Evolutionary conservation across 2,888 invertebrate species (phyloP), one percentile per base, ranked within the genome.

Genomic region (Dioctria rufipes): DNA sequence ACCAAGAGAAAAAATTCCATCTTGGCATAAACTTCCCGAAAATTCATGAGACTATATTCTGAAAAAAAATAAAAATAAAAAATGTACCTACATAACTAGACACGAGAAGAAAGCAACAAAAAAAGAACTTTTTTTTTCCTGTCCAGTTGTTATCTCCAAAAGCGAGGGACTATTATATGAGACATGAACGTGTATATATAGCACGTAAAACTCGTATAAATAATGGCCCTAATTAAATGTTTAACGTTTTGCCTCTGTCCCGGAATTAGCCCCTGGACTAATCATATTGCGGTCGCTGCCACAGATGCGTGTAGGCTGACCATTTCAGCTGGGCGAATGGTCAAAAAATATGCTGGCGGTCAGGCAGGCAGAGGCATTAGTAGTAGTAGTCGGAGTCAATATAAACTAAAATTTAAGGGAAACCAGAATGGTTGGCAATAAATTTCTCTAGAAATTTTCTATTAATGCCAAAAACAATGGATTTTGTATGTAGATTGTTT

Each of bases 191-290:
- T 51, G 25, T 25, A 51, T 51, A 51, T 51, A 11, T 51, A 11
- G 51, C 51, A 51, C 51, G 51, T 51, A 51, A 51, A 51, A 51
- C 51, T 51, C 51, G 51, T 51, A 51, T 51, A 51, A 51, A 51
- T 51, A 51, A 51, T 51, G 51, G 51, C 51, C 51, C 51, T 51
- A 51, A 51, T 51, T 51, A 51, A 51, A 51, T 51, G 51, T 51
- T 51, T 51, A 51, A 51, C 51, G 51, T 51, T 51, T 51, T 25
- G 8, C 51, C 51, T 51, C 51, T 9, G 51, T 51, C 51, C 51
- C 51, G 11, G 51, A 51, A 11, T 51, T 51, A 11, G 11, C 51
- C 8, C 11, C 51, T 11, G 51, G 51, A 9, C 51, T 51, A 51
- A 51, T 51, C 51, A 51, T 51, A 51, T 51, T 51, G 51, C 51